Conservation (phyloP, 2,113 vertebrate genomes). For the Sterrhoptilus dennistouni region DNA sequence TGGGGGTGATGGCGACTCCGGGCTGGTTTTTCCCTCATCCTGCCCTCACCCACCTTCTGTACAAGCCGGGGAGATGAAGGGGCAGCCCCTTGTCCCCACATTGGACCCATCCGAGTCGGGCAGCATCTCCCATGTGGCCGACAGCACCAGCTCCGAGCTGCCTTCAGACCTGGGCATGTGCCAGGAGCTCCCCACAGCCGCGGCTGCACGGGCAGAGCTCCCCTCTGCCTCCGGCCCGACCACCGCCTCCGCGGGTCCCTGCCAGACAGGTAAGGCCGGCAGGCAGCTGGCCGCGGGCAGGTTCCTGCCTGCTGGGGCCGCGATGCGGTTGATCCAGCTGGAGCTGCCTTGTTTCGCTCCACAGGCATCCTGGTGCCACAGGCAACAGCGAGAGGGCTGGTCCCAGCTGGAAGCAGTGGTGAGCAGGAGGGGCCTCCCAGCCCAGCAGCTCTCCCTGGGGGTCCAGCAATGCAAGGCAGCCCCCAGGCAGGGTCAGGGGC, state of each 20-base stretch:
- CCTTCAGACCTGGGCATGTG: background rate
- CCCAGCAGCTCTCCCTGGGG: fast-evolving
- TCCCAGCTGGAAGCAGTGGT: background rate
- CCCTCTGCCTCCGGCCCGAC: background rate
- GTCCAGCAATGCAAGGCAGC: fast-evolving
- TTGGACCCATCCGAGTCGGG: background rate
- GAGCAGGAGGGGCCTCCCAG: background rate
- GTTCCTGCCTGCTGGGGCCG: background rate
- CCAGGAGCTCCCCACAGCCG: background rate
- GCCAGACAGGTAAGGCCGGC: background rate
- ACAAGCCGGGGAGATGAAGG: fast-evolving
- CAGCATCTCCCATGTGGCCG: fast-evolving
- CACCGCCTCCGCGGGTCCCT: background rate
- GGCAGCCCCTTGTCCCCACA: background rate
- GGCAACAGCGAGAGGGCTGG: background rate
- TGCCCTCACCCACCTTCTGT: background rate
- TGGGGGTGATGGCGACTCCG: background rate
- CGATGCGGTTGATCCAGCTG: background rate
- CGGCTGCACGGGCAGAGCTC: fast-evolving
- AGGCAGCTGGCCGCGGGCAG: background rate
- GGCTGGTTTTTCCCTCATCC: background rate
- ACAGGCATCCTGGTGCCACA: background rate
- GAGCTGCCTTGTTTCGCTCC: background rate
- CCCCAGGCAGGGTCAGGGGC: background rate
- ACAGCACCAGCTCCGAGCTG: background rate